Percentiles rank a stretch among this genome's conserved stretches.
Evolutionary conservation across 2,113 vertebrate genomes (phyloP).

Genomic region (Dryoscopus gambensis): DNA sequence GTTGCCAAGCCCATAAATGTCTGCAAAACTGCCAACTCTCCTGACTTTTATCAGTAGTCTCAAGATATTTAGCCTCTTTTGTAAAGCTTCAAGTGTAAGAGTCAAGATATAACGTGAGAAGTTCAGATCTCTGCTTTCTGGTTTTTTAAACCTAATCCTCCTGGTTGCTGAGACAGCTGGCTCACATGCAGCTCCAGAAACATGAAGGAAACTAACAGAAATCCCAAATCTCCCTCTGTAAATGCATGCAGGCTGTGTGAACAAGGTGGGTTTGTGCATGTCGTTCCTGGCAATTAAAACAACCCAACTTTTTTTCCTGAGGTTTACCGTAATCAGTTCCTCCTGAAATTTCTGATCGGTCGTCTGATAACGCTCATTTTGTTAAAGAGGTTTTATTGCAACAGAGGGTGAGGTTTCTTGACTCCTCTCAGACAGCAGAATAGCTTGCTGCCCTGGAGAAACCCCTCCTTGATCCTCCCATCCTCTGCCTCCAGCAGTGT

Average conservation of each 20-base stretch:
- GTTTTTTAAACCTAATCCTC: background rate
- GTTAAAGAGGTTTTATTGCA: background rate
- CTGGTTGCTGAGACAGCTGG: background rate
- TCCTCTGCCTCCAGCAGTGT: background rate
- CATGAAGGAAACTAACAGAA: background rate
- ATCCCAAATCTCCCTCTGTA: background rate
- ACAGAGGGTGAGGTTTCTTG: background rate
- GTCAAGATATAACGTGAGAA: background rate
- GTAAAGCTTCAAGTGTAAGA: background rate
- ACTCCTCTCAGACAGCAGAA: background rate
- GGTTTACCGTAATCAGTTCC: background rate
- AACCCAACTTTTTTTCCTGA: background rate
- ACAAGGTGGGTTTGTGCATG: background rate
- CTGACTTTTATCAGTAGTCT: slow-evolving; percentile 37
- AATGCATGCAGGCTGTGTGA: background rate
- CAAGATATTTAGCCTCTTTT: background rate
- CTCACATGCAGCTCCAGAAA: background rate
- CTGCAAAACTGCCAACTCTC: slow-evolving; percentile 21
- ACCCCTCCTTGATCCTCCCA: background rate
- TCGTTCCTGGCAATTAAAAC: background rate
- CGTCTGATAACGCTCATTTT: background rate
- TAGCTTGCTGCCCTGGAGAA: background rate
- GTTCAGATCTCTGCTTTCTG: background rate
- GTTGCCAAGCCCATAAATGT: slow-evolving; percentile 37
- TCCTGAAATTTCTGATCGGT: background rate